A percentile compares a stretch with the other conserved stretches of the same genome.
Conservation (phyloP, 2,113 vertebrate genomes). For the Petroica traversi region DNA sequence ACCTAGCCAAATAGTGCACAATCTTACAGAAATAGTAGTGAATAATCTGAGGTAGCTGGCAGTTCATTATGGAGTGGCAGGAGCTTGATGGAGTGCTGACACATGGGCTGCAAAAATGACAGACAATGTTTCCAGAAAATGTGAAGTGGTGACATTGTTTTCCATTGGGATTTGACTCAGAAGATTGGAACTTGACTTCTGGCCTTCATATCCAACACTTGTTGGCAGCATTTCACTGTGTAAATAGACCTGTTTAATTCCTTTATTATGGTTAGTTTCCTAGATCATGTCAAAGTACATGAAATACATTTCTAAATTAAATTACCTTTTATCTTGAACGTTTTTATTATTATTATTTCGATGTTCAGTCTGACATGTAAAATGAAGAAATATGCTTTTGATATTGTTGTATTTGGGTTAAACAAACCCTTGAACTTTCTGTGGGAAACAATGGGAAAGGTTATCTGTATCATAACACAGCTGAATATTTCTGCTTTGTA, state of each 20-base stretch:
- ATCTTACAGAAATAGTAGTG: neutral
- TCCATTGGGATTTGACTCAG: slow-evolving; percentile 21
- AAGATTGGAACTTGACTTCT: slow-evolving; percentile 48
- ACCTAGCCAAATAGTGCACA: neutral
- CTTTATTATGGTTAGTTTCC: slow-evolving; percentile 2
- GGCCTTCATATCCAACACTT: neutral
- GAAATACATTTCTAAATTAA: neutral
- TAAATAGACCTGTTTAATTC: slow-evolving; percentile 9
- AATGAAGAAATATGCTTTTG: neutral
- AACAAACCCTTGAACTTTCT: neutral
- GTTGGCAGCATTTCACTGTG: neutral
- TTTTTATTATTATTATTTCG: neutral
- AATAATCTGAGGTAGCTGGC: slow-evolving; percentile 5
- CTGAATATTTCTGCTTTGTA: neutral
- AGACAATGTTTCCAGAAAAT: slow-evolving; percentile 14
- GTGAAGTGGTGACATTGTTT: slow-evolving; percentile 9
- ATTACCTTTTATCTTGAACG: neutral
- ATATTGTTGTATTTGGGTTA: slow-evolving; percentile 5
- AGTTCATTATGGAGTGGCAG: neutral
- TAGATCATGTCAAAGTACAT: neutral
- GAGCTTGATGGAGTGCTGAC: neutral
- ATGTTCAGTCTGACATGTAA: neutral
- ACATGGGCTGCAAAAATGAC: slow-evolving; percentile 6
- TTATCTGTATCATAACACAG: neutral
- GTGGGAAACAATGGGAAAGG: slow-evolving; percentile 3